Conservation (phyloP, 92 coral and sea anemone genomes). For the Desmophyllum pertusum region DNA sequence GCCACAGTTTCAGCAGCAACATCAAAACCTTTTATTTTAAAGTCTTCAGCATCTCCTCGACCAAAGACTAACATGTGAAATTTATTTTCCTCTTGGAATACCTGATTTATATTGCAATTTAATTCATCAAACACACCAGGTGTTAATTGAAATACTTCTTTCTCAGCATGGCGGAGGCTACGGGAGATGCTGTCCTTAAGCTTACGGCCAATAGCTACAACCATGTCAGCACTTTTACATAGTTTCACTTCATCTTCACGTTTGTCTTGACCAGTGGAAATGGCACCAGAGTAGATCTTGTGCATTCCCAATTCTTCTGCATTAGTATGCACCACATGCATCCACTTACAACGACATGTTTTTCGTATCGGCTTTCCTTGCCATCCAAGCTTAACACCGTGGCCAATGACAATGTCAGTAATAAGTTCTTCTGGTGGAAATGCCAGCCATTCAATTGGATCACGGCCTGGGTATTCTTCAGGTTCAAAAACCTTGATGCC, state of each 20-base stretch:
- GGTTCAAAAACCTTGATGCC: background rate
- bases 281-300: background rate
- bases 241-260: background rate
- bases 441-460: background rate
- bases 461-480: background rate
- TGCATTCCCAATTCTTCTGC: background rate
- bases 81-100: no score
- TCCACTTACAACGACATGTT: background rate
- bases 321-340: background rate
- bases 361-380: background rate
- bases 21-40: background rate
- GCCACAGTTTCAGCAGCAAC: conserved; percentile 1
- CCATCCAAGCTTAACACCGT: background rate
- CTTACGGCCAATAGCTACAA: background rate
- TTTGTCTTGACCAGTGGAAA: background rate
- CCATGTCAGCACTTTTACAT: background rate
- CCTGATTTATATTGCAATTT: no score
- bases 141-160: background rate
- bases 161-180: background rate
- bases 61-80: conserved; percentile 13
- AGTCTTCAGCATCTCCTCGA: background rate
- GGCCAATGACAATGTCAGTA: background rate
- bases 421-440: background rate
- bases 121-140: background rate
- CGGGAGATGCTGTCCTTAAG: background rate